A percentile compares a stretch with the other conserved stretches of the same genome.
Evolutionary conservation across 2,888 invertebrate species (phyloP).

Genomic region (Taphrorychus bicolor): DNA sequence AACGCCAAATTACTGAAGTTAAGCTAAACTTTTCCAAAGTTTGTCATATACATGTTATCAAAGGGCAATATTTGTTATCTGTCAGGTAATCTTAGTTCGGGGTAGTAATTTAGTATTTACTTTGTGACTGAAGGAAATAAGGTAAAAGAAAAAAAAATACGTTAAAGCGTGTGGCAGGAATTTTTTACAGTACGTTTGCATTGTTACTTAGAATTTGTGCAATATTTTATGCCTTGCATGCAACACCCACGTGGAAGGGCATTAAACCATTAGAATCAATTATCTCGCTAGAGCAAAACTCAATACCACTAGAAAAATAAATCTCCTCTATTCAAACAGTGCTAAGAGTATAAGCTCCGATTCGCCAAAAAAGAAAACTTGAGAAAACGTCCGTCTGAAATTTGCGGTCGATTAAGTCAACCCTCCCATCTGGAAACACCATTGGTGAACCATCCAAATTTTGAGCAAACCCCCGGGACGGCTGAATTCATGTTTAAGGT

Average conservation of each 20-base stretch:
- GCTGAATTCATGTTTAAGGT: slow-evolving; percentile 6
- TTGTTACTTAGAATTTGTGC: too few species aligned
- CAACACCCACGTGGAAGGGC: neutral
- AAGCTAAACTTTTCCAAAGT: slow-evolving; percentile 2
- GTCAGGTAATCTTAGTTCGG: neutral
- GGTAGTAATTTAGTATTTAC: neutral
- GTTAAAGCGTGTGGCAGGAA: too few species aligned
- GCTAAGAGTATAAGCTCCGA: neutral
- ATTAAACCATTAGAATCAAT: neutral
- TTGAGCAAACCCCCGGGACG: neutral
- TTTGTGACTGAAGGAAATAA: neutral
- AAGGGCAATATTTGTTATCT: neutral
- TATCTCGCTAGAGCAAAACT: neutral
- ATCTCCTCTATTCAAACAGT: neutral
- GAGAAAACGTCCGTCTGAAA: neutral
- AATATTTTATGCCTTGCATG: too few species aligned
- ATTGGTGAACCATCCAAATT: slow-evolving; percentile 2
- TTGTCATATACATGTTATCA: slow-evolving; percentile 1
- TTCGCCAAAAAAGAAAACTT: neutral
- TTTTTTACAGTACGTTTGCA: too few species aligned
- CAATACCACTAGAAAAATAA: neutral
- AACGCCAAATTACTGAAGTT: slow-evolving; percentile 7
- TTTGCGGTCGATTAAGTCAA: slow-evolving; percentile 8
- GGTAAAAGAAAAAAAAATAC: too few species aligned
- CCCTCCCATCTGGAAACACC: slow-evolving; percentile 6